Conservation (phyloP, 2,113 vertebrate genomes). For the Chaetura pelagica region DNA sequence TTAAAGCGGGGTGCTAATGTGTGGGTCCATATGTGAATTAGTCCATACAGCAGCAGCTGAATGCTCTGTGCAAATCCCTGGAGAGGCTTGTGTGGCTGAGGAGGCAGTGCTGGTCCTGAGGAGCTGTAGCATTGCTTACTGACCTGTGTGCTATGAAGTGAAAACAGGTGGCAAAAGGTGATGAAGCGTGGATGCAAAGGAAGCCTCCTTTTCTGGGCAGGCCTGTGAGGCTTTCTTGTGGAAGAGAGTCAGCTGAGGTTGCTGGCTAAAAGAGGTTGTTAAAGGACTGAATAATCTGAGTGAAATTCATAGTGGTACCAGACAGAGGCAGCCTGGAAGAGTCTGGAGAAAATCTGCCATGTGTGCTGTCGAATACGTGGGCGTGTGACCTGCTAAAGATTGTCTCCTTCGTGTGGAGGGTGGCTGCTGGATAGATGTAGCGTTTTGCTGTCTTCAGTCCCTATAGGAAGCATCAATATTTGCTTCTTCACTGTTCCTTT, state of each 20-base stretch:
- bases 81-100: neutral
- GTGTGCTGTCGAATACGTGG: neutral
- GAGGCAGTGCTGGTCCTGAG: neutral
- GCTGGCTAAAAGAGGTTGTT: neutral
- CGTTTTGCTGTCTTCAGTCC: neutral
- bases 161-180: neutral
- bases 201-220: neutral
- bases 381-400: neutral
- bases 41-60: neutral
- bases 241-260: neutral
- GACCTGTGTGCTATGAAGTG: neutral
- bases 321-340: neutral
- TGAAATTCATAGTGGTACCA: neutral
- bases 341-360: neutral
- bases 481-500: neutral
- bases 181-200: neutral
- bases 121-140: neutral
- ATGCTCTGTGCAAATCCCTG: neutral
- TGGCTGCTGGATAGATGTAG: neutral
- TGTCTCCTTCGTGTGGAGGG: accelerated
- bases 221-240: neutral
- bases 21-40: accelerated
- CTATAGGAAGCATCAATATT: neutral
- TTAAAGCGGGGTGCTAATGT: neutral
- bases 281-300: neutral